Conservation (phyloP, 1,140 invertebrate genomes). For the Melanaphis sacchari region DNA sequence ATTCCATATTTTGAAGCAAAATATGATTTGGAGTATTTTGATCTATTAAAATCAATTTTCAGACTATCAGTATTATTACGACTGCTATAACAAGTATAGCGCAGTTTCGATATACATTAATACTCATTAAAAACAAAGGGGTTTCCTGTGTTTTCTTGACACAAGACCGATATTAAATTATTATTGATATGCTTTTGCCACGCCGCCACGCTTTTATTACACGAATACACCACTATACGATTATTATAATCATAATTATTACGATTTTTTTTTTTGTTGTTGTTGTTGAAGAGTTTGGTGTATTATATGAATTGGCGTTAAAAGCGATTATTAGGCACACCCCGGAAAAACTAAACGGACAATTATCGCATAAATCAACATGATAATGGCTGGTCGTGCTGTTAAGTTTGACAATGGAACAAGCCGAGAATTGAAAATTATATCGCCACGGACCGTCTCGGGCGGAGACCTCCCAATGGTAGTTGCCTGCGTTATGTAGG, state of each 20-base stretch:
- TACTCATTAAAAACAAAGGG: background rate
- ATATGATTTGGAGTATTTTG: too few relatives aligned
- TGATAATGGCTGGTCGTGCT: slow-evolving; percentile 16
- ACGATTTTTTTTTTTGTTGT: background rate
- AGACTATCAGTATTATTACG: background rate
- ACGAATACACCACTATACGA: background rate
- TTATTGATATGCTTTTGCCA: background rate
- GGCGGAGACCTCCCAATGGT: slow-evolving; percentile 41
- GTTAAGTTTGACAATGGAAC: slow-evolving; percentile 42
- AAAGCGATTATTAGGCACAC: slow-evolving; percentile 35
- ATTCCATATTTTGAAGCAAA: too few relatives aligned
- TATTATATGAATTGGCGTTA: slow-evolving; percentile 18
- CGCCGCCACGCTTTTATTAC: background rate
- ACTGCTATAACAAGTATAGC: too few relatives aligned
- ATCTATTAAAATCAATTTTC: too few relatives aligned
- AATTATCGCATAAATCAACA: slow-evolving; percentile 48
- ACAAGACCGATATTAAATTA: background rate
- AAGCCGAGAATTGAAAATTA: slow-evolving; percentile 55
- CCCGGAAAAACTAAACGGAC: slow-evolving; percentile 46
- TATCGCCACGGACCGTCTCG: background rate
- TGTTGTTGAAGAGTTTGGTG: background rate
- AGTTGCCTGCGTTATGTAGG: background rate
- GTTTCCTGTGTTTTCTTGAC: background rate
- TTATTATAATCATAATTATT: background rate
- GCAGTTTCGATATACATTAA: background rate